These are phyloP conservation scores for Hormaphis cornu DNA, from an alignment of 1,140 invertebrate species.

Conservation along the genomic window DNA sequence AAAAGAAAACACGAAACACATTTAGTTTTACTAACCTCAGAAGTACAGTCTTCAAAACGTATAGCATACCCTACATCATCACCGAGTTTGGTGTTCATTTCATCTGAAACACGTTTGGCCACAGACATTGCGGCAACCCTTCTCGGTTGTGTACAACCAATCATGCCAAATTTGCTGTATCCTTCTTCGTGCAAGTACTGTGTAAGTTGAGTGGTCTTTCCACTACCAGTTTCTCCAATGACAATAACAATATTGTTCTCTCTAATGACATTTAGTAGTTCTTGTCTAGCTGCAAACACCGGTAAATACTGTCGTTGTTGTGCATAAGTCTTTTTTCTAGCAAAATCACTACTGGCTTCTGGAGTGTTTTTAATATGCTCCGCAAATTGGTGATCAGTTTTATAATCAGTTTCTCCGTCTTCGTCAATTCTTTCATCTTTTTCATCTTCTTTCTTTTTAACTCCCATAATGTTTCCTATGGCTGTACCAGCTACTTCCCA, in stretches of 20 bases:
- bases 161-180: slow-evolving; percentile 84
- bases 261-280: slow-evolving; percentile 83
- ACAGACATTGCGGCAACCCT: slow-evolving; percentile 98
- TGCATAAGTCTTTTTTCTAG: slow-evolving; percentile 71
- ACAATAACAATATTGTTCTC: slow-evolving; percentile 95
- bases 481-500: slow-evolving; percentile 97
- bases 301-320: slow-evolving; percentile 89
- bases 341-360: slow-evolving; percentile 78
- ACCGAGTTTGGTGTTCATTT: slow-evolving; percentile 82
- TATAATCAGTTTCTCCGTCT: slow-evolving; percentile 63
- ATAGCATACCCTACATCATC: slow-evolving; percentile 90
- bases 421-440: slow-evolving; percentile 47
- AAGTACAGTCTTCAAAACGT: slow-evolving; percentile 98
- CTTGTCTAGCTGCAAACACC: slow-evolving; percentile 90
- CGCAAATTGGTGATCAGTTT: slow-evolving; percentile 89
- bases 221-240: slow-evolving; percentile 93
- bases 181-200: slow-evolving; percentile 98
- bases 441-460: slow-evolving; percentile 64
- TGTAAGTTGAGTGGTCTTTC: slow-evolving; percentile 98
- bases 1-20: background rate
- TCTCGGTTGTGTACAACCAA: slow-evolving; percentile 72
- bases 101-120: slow-evolving; percentile 96
- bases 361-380: slow-evolving; percentile 73
- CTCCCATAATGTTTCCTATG: slow-evolving; percentile 94
- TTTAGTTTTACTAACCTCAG: slow-evolving; percentile 51